Evolutionary conservation across 2,113 vertebrate species (phyloP), one percentile per base, ranked within the genome.

Genomic region (Scophthalmus maximus): DNA sequence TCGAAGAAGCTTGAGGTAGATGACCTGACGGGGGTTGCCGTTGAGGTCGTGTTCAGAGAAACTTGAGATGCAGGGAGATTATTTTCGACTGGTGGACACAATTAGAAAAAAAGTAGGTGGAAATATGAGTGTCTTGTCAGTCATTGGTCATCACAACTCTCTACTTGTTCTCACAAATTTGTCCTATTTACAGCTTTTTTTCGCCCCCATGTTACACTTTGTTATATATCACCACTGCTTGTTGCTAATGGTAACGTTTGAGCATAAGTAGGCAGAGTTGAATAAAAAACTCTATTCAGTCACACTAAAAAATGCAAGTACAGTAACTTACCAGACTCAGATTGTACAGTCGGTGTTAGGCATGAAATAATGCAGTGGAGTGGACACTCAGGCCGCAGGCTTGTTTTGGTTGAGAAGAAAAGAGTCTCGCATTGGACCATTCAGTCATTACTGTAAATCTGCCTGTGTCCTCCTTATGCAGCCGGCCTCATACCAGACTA

Each of bases 401-500:
- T 59, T 58, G 25, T 79, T 71, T 73, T 18, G 17, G 56, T 59
- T 40, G 40, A 47, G 38, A n/a, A 46, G 30, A 50, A 27, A 46
- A 18, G 27, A 69, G 64, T 30, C 38, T 66, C 50, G 20, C 65
- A 55, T 51, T 66, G 6, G n/a, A 42, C 62, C 47, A 23, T 79
- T 76, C 27, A 74, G 30, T 25, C 30, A 30, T 64, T 26, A 30
- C 26, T 26, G 47, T 82, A 71, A 76, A 79, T 84, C 38, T 34
- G 7, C 52, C 47, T 38, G n/a, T 47, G 34, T 66, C 61, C 57
- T 65, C 30, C 69, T 80, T 32, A 56, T 64, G 56, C 62, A 56
- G 12, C 72, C 32, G 51, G 63, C 68, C 29, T 63, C 5, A 17
- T 53, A 49, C 57, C 64, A 68, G 52, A 50, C 20, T 7, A 23